Evolutionary conservation across 2,797 vertebrate genomes (phyloP).

Genomic region (Botia almorhae): DNA sequence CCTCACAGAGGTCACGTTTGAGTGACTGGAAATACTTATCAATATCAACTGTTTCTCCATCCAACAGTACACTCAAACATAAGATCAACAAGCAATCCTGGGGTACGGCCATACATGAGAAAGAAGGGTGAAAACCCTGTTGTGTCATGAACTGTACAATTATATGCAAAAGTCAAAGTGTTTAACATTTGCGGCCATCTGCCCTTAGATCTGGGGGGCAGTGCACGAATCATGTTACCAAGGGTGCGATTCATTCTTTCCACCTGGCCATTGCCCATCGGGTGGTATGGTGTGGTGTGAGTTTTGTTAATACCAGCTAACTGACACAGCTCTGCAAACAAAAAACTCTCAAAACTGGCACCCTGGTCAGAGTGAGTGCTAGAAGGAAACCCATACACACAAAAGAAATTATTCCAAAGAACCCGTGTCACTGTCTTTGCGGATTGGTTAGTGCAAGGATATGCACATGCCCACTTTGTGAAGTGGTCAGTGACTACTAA

Average conservation of each 20-base stretch:
- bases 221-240: slow-evolving; percentile 25
- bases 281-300: too few relatives aligned
- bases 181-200: slow-evolving; percentile 25
- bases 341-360: slow-evolving; percentile 16
- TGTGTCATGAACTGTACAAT: slow-evolving; percentile 10
- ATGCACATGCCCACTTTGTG: slow-evolving; percentile 9
- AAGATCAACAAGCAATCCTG: slow-evolving; percentile 1
- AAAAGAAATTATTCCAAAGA: slow-evolving; percentile 40
- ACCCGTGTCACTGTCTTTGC: neutral
- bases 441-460: neutral
- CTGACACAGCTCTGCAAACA: slow-evolving; percentile 22
- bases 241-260: slow-evolving; percentile 15
- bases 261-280: slow-evolving; percentile 25
- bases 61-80: slow-evolving; percentile 15
- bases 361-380: slow-evolving; percentile 34
- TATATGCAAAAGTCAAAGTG: slow-evolving; percentile 12
- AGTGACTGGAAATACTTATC: slow-evolving; percentile 30
- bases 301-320: slow-evolving; percentile 20
- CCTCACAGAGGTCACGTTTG: neutral
- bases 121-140: slow-evolving; percentile 1
- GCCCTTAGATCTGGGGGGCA: slow-evolving; percentile 21
- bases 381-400: slow-evolving; percentile 16
- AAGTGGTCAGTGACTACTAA: slow-evolving; percentile 12
- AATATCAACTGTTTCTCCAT: slow-evolving; percentile 8
- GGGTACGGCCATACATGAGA: neutral